These are phyloP conservation scores for Pilophorus perplexus DNA, from an alignment of 2,888 invertebrate genomes.

Conservation along the genomic window DNA sequence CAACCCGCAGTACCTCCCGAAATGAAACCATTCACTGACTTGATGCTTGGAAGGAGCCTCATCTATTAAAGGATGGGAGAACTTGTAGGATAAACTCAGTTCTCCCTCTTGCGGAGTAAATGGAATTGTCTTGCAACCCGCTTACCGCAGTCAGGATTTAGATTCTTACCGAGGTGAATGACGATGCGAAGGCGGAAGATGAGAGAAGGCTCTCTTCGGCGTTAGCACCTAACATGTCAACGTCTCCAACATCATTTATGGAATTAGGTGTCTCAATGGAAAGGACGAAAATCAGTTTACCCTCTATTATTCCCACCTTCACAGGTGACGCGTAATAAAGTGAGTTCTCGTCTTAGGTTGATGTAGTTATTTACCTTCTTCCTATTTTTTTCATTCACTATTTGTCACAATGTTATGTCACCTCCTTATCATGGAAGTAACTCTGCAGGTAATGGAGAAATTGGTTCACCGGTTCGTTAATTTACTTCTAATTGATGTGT, in stretches of 20 bases:
- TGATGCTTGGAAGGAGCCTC: too few relatives aligned
- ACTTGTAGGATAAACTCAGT: not conserved
- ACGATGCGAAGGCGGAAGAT: not conserved
- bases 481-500: too few relatives aligned
- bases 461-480: too few relatives aligned
- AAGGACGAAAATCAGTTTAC: constrained; percentile 4
- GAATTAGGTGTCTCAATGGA: not conserved
- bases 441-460: too few relatives aligned
- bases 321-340: too few relatives aligned
- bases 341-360: too few relatives aligned
- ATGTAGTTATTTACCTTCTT: too few relatives aligned
- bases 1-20: too few relatives aligned
- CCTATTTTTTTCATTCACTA: too few relatives aligned
- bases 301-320: not conserved
- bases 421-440: too few relatives aligned
- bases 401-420: too few relatives aligned
- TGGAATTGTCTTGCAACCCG: constrained; percentile 13
- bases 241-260: constrained; percentile 12
- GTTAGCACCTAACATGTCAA: not conserved
- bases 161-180: constrained; percentile 1
- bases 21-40: too few relatives aligned
- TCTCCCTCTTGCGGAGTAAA: not conserved
- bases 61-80: constrained; percentile 3
- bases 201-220: not conserved
- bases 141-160: constrained; percentile 3